Percentiles rank a stretch among this genome's conserved stretches.
Conservation (phyloP, 2,113 vertebrate species). For the Hipposideros armiger region DNA sequence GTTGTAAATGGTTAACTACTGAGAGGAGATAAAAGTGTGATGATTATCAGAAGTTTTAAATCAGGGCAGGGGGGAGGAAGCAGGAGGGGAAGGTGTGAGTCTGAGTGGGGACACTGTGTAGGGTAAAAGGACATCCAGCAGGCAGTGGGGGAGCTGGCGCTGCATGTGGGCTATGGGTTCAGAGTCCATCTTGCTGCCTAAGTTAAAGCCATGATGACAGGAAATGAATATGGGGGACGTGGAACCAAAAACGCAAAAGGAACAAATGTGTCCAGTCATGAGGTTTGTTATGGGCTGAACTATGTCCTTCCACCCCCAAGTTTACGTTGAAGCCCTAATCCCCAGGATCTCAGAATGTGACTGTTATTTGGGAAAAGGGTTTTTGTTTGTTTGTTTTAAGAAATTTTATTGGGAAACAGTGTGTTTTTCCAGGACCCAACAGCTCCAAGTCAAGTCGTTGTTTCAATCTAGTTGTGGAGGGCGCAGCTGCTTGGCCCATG, state of each 20-base stretch:
- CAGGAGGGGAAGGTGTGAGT: background rate
- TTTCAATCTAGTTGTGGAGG: too few relatives aligned
- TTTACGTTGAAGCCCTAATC: background rate
- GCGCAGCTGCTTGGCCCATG: too few relatives aligned
- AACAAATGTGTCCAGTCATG: background rate
- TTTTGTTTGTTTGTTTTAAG: background rate
- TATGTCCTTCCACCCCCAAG: too few relatives aligned
- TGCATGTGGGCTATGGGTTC: background rate
- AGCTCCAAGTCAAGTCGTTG: too few relatives aligned
- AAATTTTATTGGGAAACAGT: too few relatives aligned
- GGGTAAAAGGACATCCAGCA: background rate
- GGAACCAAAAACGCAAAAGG: background rate
- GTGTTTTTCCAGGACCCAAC: too few relatives aligned
- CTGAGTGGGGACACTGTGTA: background rate
- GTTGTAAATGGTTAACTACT: background rate
- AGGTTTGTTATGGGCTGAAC: background rate
- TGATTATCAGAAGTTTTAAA: background rate
- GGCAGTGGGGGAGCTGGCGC: rapidly evolving
- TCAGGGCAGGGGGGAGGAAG: background rate
- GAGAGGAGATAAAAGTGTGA: background rate
- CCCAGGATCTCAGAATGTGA: background rate
- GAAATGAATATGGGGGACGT: background rate
- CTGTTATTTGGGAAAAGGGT: background rate
- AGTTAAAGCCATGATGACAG: rapidly evolving
- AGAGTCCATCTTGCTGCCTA: rapidly evolving